A percentile compares a stretch with the other conserved stretches of the same genome.
Conservation (phyloP, 2,113 vertebrate genomes). For the Silurus glanis region DNA sequence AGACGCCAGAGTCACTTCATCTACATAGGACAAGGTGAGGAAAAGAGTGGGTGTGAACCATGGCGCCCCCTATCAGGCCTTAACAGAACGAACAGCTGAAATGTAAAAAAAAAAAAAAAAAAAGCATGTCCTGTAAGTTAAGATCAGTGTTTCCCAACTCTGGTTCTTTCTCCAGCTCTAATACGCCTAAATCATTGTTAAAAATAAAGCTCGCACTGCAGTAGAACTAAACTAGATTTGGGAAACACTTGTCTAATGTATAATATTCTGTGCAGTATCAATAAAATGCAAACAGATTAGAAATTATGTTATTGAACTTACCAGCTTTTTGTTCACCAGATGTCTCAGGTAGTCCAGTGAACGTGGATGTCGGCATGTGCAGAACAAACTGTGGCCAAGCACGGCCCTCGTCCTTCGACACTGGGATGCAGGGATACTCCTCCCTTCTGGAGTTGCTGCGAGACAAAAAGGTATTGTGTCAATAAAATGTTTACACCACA, state of each 20-base stretch:
- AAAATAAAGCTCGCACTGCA: neutral
- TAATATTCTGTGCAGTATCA: neutral
- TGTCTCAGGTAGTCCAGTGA: slow-evolving; percentile 73
- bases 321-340: slow-evolving; percentile 56
- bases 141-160: neutral
- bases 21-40: slow-evolving; percentile 71
- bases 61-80: slow-evolving; percentile 8
- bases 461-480: slow-evolving; percentile 70
- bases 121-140: too few relatives aligned
- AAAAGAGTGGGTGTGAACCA: neutral
- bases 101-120: neutral
- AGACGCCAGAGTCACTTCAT: slow-evolving; percentile 72
- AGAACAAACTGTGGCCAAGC: slow-evolving; percentile 65
- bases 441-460: slow-evolving; percentile 75
- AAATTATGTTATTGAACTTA: neutral
- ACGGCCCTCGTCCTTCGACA: slow-evolving; percentile 26
- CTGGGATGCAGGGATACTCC: slow-evolving; percentile 60
- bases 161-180: too few relatives aligned
- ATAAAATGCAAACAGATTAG: neutral
- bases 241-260: neutral
- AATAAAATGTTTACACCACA: too few relatives aligned
- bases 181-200: neutral
- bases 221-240: neutral
- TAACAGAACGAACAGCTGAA: neutral
- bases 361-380: slow-evolving; percentile 72